Evolutionary conservation across 2,113 vertebrate genomes (phyloP), one percentile per base, ranked within the genome.

Genomic region (Marmota flaviventris): DNA sequence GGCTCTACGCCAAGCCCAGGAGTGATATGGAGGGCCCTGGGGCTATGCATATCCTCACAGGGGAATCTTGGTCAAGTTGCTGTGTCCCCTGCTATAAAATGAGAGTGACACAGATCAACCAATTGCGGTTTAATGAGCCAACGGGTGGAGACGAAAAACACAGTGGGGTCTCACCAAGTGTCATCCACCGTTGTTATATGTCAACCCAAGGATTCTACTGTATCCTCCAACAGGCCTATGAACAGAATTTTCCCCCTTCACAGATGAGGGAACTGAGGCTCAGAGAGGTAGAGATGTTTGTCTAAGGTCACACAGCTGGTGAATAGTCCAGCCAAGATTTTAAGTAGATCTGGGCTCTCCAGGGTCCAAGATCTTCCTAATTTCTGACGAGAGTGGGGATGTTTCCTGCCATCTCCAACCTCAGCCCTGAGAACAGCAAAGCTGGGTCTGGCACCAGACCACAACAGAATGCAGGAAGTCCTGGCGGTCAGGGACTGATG

Each of bases 1-100:
- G 58, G 97, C 78, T 79, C 45, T 39, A 17, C 51, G 94, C 93
- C 95, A 94, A 93, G 77, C 51, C 76, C 67, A 83, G 88, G 63
- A 72, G 48, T 76, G 42, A 27, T 4, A 11, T 29, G 51, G 65
- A 79, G 67, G 78, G 48, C n/a, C 42, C 45, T 32, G 58, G 92
- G 86, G 72, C 18, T 53, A 65, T 63, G 51, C 9, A 24, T 56
- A 79, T 39, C 65, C 58, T 92, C 39, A 34, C 39, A 18, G 65
- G 72, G 34, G 61, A n/a, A 67, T 14, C 24, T 48, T 39, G 16
- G 75, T 56, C 70, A 24, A 83, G 14, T 51, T 5, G 7, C 73
- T 39, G 32, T 56, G 77, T 84, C 73, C 72, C 90, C 61, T 39
- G 58, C 20, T 84, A 8, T 73, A 86, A 75, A 78, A 42, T 18